Conservation (phyloP, 2,888 invertebrate species). For the Callyntrura sp. region DNA sequence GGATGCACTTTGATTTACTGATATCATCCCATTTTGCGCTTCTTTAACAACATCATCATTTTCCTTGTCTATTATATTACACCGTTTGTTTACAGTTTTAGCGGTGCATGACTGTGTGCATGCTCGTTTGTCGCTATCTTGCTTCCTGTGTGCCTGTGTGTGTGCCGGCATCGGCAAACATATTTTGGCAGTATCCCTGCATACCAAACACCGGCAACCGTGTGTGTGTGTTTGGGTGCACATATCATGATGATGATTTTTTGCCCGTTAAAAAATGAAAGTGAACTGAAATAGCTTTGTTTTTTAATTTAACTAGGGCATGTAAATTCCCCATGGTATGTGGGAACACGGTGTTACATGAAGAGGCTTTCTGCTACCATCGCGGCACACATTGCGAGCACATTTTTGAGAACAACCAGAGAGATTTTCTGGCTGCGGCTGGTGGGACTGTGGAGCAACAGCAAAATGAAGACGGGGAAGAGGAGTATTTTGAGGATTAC, state of each 20-base stretch:
- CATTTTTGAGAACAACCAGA: conserved; percentile 81
- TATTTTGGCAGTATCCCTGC: no score
- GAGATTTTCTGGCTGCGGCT: conserved; percentile 77
- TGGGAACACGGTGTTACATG: conserved; percentile 91
- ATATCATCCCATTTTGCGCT: neutral
- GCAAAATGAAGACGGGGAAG: conserved; percentile 68
- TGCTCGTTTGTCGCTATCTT: no score
- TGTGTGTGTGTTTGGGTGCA: neutral
- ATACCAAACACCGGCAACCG: neutral
- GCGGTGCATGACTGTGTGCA: no score
- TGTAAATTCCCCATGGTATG: conserved; percentile 92
- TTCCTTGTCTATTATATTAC: no score
- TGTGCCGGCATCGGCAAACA: no score
- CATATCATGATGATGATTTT: neutral
- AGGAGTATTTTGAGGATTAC: conserved; percentile 73
- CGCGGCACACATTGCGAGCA: conserved; percentile 92
- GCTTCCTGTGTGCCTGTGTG: no score
- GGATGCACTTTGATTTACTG: conserved; percentile 23
- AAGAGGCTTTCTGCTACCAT: conserved; percentile 94
- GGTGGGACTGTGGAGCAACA: conserved; percentile 51
- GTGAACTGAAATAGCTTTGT: conserved; percentile 41
- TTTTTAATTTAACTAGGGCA: conserved; percentile 86
- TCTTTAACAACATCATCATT: no score
- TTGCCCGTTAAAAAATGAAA: conserved; percentile 2
- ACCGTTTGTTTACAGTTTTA: no score